Base-by-base conservation (phyloP, 2,888 invertebrate genomes). In the Plebejus argus region DNA sequence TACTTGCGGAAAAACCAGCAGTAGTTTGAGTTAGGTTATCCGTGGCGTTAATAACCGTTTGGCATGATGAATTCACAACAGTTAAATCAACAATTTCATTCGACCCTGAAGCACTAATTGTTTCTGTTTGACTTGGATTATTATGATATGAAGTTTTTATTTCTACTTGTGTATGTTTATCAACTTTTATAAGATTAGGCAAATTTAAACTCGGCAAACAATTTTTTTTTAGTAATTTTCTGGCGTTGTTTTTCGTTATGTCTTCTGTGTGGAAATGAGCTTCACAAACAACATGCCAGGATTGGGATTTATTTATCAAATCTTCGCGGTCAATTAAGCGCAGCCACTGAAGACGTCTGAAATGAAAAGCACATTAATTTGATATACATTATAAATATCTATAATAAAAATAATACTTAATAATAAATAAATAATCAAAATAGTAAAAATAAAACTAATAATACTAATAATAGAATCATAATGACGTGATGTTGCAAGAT, bases 271-370 rank as follows among this genome's bases (percentile, higher is more conserved):
- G 76, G 79, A 82, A 83, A 82, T 83, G 82, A 78, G 77, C 80
- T 80, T 81, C 82, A 80, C 81, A 82, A 79, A 82, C 28, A 23
- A 76, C 79, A 12, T 35, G 35, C 35, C 45, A 39, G 81, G 76
- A 81, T n/a, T 81, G 80, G 78, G 78, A 39, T 82, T 81, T 83
- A 77, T 79, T 80, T 80, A 78, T 71, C 23, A 81, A 82, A 80
- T 82, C 82, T 56, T 81, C 33, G 79, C 83, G 82, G 78, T 71
- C 12, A 77, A 82, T 82, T 78, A 80, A 77, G 77, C 79, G 78
- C 80, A 82, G 18, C 81, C 82, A 83, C 78, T 81, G 23, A 78
- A 79, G 80, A 76, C 78, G 53, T 71, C 77, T 77, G 77, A 77
- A 77, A 77, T 49, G 35, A 66, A 66, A 61, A 76, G 5, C 39